Conservation (phyloP, 2,888 invertebrate genomes). For the Neoaliturus tenellus region DNA sequence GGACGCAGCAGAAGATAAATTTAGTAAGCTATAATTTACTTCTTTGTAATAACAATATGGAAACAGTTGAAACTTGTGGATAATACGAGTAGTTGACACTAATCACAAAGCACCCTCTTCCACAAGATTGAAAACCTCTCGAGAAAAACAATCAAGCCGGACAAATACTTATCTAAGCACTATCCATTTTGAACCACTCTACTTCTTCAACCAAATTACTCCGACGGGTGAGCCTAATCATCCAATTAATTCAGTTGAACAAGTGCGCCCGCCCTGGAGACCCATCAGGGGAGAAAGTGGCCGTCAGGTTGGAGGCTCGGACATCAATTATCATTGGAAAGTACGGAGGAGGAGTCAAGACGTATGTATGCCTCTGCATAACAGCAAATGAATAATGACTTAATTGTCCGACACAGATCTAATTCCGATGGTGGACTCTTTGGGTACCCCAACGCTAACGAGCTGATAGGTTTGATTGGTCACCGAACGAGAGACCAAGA, state of each 20-base stretch:
- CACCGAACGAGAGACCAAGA: not conserved
- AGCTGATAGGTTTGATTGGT: conserved; percentile 45
- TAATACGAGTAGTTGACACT: no score
- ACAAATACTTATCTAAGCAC: no score
- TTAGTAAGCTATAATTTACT: no score
- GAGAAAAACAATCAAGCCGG: no score
- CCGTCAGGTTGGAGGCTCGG: not conserved
- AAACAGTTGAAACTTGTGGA: no score
- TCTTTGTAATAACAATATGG: no score
- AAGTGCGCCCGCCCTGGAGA: conserved; percentile 27
- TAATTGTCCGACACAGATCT: conserved; percentile 47
- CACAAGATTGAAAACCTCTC: no score
- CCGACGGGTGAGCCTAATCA: not conserved
- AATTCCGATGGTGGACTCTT: conserved; percentile 28
- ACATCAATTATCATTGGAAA: conserved; percentile 41
- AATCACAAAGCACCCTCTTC: no score
- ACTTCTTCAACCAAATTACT: not conserved
- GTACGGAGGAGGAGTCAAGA: not conserved
- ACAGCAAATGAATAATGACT: conserved; percentile 36
- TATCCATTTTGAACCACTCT: not conserved
- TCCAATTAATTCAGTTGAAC: not conserved
- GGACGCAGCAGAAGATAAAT: no score
- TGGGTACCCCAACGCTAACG: not conserved
- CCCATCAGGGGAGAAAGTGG: conserved; percentile 23
- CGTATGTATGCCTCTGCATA: conserved; percentile 2